Evolutionary conservation across 2,888 invertebrate species (phyloP).

Genomic region (Noctua janthina): DNA sequence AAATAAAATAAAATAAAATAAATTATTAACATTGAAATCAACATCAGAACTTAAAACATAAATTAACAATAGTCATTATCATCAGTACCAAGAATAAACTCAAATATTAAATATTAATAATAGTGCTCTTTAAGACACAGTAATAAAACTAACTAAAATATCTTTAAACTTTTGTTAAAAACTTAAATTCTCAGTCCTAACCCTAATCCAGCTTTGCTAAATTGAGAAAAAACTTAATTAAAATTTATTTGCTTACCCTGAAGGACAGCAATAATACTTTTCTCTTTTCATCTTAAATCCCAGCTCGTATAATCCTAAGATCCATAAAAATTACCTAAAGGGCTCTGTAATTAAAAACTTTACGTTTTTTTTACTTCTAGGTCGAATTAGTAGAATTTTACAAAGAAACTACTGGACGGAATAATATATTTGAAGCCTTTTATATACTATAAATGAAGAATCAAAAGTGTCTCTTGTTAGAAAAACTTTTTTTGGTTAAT

Average conservation of each 20-base stretch:
- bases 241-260: slow-evolving; percentile 35
- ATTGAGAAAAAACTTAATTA: slow-evolving; percentile 41
- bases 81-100: too few relatives aligned
- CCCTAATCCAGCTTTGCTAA: slow-evolving; percentile 10
- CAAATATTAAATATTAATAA: neutral
- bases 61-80: too few relatives aligned
- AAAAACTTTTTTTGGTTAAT: neutral
- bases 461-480: neutral
- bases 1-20: too few relatives aligned
- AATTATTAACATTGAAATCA: too few relatives aligned
- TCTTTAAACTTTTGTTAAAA: neutral
- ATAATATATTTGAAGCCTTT: slow-evolving; percentile 28
- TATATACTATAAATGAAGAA: slow-evolving; percentile 13
- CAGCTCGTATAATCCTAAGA: slow-evolving; percentile 41
- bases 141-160: neutral
- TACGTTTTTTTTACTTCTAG: slow-evolving; percentile 23
- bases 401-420: slow-evolving; percentile 11
- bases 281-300: slow-evolving; percentile 44
- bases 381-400: slow-evolving; percentile 38
- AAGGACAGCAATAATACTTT: slow-evolving; percentile 31
- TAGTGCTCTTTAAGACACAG: neutral
- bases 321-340: slow-evolving; percentile 44
- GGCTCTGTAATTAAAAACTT: slow-evolving; percentile 52
- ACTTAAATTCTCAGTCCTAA: neutral
- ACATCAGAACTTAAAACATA: too few relatives aligned